Base-by-base conservation (phyloP, 2,888 invertebrate genomes). In the Ypsolopha sequella region DNA sequence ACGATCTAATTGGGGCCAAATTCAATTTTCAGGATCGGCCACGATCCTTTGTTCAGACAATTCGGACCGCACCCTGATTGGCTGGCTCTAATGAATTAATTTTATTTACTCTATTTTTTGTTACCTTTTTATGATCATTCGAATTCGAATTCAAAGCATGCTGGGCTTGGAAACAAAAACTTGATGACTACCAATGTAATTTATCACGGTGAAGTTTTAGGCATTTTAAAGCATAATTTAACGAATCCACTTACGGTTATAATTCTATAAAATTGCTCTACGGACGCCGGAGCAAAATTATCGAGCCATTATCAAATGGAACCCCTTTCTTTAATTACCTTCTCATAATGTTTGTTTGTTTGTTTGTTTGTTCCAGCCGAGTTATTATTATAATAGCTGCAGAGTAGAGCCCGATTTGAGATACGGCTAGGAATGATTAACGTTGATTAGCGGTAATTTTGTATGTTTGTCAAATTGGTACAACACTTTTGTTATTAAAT, bases 311-410 rank as follows among this genome's bases (percentile, higher is more conserved):
- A 84, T 79, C 71, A 78, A 76, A 74, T 73, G 65, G 72, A 74
- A 81, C 82, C 82, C 81, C 78, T 84, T 85, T 80, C 81, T 80
- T 84, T 85, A 84, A 85, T 85, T 85, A 81, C 76, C 74, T 70
- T 66, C 62, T 70, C 62, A 73, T 78, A 76, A 80, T 79, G 71
- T 80, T 78, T 80, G 82, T 84, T 79, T 78, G 77, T 84, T 79
- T 78, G 77, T 24, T 3, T 24, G 24, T 78, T 81, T 80, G 74
- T 68, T 68, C 71, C 72, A 72, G 68, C 69, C 66, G 61, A 68
- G 70, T 74, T 70, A 79, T 82, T 85, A 81, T 68, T 63, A 64
- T 80, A 80, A 82, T 82, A 73, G 67, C 65, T 63, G 33, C 50
- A 41, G 36, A 43, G 65, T 61, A 67, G 68, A 69, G 73, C 66